Evolutionary conservation across 2,797 vertebrate genomes (phyloP), one percentile per base, ranked within the genome.

Genomic region (Semotilus atromaculatus): DNA sequence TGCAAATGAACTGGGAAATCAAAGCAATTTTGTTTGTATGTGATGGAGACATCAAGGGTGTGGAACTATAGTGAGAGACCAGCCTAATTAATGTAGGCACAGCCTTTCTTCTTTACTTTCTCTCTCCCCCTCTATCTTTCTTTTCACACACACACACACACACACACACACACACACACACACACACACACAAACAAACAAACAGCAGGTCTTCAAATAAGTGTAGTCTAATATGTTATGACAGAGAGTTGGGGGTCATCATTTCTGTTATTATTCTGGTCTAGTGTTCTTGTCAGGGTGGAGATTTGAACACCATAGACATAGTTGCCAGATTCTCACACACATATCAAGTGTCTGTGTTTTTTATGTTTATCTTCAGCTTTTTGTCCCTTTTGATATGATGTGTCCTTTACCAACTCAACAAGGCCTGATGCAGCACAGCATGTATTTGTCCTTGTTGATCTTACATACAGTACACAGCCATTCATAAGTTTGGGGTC

Each of bases 81-180:
- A 83, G 62, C 62, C 73, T 84, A 76, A 84, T 84, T 70, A 77
- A 84, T 68, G 74, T 31, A 38, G 26, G 26, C 74, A 45, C 36
- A 70, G 58, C 36, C 45, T 67, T 74, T 72, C 53, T 48, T 66
- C 55, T 72, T 26, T 73, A 43, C 68, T 43, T 73, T 36, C 10
- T 62, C 26, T 38, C 8, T 26, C 31, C 7, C 62, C 8, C 40
- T 31, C 75, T 73, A 5, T 48, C 55, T 45, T 14, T 40, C 4
- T 31, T 11, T 40, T 68, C 1, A 1, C 1, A 45, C 43, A 45
- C 40, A 66, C 38, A 88, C 75, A 88, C 85, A 85, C 85, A 89
- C 84, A n/a, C 34, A 88, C 74, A 88, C 43, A 66, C 58, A 88
- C 75, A 88, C 85, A 85, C 85, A 89, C 82, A 29, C 29, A 88